Conservation (phyloP, 2,113 vertebrate genomes). For the Cyphomyrus plagiostoma region DNA sequence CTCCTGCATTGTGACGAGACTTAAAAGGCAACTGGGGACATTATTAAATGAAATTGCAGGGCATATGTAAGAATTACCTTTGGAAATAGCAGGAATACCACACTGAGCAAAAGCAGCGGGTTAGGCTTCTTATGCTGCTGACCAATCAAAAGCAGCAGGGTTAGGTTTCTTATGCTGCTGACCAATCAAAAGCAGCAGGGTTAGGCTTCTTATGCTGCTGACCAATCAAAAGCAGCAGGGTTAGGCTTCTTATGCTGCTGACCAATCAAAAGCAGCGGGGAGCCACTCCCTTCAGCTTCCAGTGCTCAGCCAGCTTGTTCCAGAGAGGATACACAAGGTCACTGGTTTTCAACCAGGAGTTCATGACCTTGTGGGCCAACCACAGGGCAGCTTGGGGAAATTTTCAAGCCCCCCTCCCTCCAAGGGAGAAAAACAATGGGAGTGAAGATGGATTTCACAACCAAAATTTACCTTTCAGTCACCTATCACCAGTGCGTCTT, state of each 20-base stretch:
- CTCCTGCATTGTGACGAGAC: neutral
- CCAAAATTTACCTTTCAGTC: neutral
- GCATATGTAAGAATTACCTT: neutral
- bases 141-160: neutral
- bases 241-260: neutral
- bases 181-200: neutral
- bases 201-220: neutral
- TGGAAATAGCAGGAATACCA: neutral
- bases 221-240: neutral
- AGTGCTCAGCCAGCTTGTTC: neutral
- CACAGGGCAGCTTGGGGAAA: neutral
- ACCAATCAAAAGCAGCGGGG: neutral
- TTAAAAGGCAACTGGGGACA: neutral
- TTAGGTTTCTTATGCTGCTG: neutral
- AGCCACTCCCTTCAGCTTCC: neutral
- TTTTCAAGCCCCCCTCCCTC: neutral
- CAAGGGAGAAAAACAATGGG: neutral
- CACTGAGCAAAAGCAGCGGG: neutral
- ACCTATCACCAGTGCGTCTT: neutral
- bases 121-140: neutral
- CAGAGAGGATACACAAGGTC: neutral
- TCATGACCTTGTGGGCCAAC: neutral
- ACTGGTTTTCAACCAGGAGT: neutral
- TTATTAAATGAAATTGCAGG: neutral
- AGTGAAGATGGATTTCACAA: neutral